Conservation (phyloP, 2,113 vertebrate genomes). For the Pristiophorus japonicus region DNA sequence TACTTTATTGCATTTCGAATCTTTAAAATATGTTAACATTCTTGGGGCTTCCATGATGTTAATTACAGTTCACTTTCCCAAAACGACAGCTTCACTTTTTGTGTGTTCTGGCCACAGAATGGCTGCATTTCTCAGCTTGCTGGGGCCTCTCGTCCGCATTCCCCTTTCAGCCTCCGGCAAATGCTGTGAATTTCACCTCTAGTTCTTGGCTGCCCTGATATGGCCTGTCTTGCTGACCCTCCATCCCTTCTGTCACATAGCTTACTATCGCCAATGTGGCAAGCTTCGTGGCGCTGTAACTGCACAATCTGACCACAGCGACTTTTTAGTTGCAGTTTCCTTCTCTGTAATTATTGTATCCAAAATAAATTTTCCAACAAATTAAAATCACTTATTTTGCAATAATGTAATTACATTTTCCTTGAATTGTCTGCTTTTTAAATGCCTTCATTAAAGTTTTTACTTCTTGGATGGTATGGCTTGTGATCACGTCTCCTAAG, state of each 20-base stretch:
- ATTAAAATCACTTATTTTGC: not conserved
- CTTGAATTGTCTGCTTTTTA: too few species aligned
- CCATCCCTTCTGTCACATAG: not conserved
- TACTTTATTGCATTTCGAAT: not conserved
- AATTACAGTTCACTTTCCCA: not conserved
- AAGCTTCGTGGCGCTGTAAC: not conserved
- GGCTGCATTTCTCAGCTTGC: not conserved
- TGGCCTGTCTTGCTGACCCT: not conserved
- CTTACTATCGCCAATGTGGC: not conserved
- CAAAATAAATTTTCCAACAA: not conserved
- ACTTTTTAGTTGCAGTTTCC: not conserved
- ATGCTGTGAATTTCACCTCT: not conserved
- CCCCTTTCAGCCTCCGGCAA: not conserved
- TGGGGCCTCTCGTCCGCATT: not conserved
- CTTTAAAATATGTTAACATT: not conserved
- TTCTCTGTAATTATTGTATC: not conserved
- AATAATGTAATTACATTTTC: not conserved
- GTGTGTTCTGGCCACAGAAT: not conserved
- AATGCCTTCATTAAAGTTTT: too few species aligned
- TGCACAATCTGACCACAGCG: not conserved
- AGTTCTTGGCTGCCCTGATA: not conserved
- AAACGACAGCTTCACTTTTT: not conserved
- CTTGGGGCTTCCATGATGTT: not conserved
- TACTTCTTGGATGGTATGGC: too few species aligned
- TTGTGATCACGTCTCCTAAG: too few species aligned